Base-by-base conservation (phyloP, 2,888 invertebrate species). In the Zygogramma bicolorata region DNA sequence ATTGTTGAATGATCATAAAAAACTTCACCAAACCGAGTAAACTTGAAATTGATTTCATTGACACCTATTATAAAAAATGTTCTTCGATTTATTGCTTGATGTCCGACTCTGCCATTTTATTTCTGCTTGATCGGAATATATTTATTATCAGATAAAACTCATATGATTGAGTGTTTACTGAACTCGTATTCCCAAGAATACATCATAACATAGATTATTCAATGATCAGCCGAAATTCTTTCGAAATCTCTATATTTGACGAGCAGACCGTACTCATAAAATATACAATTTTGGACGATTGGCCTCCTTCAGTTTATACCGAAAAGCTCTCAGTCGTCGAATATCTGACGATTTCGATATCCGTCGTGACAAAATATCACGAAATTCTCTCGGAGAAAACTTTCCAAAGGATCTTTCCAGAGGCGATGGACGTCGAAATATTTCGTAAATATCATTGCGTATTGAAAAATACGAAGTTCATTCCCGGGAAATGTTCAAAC, bases 401-500 rank as follows among this genome's bases (percentile, higher is more conserved):
- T 53, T 53, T 22, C 25, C n/a, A 27, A 53, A 27, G 22, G 22
- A 13, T 53, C 25, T 25, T 25, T 27, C 25, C 25, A 53, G 53
- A 13, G 27, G 25, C 53, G 27, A n/a, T 53, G 7, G 10, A 53
- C 27, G 53, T 53, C 53, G 27, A 22, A 27, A 27, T 53, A 27
- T 53, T 53, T 13, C 27, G 27, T 25, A 25, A 53, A 53, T 53
- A 53, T 53, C 53, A 27, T 53, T 53, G 53, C 53, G 15, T 27
- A 53, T 53, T 53, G 53, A 27, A 27, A 53, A 53, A 53, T 53
- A 53, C 53, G 53, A n/a, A 25, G 22, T 22, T 53, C 53, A 15
- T 53, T 7, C 22, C n/a, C 25, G 53, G 27, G 53, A 53, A 53
- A 53, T 53, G 53, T 25, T 53, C 53, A n/a, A 53, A 53, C 53